Evolutionary conservation across 2,113 vertebrate genomes (phyloP), one percentile per base, ranked within the genome.

Genomic region (Eurystomus gularis): DNA sequence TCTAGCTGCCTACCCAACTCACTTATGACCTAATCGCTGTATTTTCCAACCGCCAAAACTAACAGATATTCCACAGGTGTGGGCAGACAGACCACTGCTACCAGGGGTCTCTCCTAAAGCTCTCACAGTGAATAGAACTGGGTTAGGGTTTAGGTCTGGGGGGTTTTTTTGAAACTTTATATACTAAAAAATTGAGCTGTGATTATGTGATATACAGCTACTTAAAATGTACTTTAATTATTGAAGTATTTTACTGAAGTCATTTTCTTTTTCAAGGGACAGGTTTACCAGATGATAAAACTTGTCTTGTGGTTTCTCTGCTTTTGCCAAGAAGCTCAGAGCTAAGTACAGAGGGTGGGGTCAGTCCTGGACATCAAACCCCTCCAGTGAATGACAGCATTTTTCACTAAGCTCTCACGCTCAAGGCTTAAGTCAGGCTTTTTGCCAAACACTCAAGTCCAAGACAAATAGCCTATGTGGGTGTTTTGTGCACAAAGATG

Each of bases 221-320:
- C 98, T 97, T 98, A 98, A 98, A 96, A 97, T 96, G 97, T 97
- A 95, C 96, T 98, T 83, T 98, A 98, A 98, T 98, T 96, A 94
- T 95, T 97, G 96, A 98, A 98, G 98, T 98, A 98, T 99, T 98
- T 98, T 98, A 98, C 97, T 98, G 98, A 98, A 98, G 98, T 98
- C 55, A 96, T 97, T 98, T 98, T 98, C 98, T 97, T 90, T 97
- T 96, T 96, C 84, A 91, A 98, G 97, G 64, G 96, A 98, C 96
- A 98, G 97, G 98, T 98, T 98, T 98, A 97, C 89, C 97, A 98
- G 97, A 98, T 98, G 98, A 98, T 98, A 97, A 97, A 98, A 98
- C 98, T 98, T 99, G 99, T 98, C 98, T 98, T 98, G 98, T 96
- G 96, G 97, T 98, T 98, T 97, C 76, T 96, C 33, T 28, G 44